Evolutionary conservation across 2,888 invertebrate species (phyloP).

Genomic region (Epinotia brunnichana): DNA sequence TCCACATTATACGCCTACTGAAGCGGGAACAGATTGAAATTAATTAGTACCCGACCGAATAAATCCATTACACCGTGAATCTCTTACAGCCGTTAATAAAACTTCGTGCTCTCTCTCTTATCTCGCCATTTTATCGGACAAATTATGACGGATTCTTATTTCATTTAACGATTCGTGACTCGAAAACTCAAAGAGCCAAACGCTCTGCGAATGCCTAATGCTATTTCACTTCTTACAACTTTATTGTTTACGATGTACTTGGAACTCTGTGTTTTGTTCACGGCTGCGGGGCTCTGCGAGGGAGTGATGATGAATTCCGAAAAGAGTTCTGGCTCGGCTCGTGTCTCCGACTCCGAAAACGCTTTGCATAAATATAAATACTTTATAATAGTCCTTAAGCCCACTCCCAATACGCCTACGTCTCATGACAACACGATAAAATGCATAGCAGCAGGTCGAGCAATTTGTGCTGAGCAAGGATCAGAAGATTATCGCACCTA

Average conservation of each 20-base stretch:
- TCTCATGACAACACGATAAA: too few relatives aligned
- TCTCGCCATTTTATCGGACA: conserved; percentile 46
- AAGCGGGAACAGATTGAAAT: conserved; percentile 56
- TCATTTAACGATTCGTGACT: conserved; percentile 68
- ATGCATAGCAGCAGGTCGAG: too few relatives aligned
- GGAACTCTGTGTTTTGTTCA: conserved; percentile 54
- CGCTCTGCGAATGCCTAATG: conserved; percentile 65
- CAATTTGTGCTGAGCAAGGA: too few relatives aligned
- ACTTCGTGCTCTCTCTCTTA: conserved; percentile 46
- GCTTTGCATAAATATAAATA: conserved; percentile 63
- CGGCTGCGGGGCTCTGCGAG: conserved; percentile 46
- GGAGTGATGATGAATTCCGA: conserved; percentile 56
- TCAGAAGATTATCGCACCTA: too few relatives aligned
- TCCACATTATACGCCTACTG: conserved; percentile 53
- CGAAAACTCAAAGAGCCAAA: conserved; percentile 56
- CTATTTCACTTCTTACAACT: conserved; percentile 61
- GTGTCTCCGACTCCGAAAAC: conserved; percentile 53
- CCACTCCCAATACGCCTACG: too few relatives aligned
- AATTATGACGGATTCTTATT: conserved; percentile 68
- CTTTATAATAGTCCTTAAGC: too few relatives aligned
- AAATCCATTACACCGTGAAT: conserved; percentile 57
- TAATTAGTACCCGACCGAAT: conserved; percentile 58
- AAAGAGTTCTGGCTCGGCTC: conserved; percentile 57
- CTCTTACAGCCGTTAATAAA: conserved; percentile 50
- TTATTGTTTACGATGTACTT: conserved; percentile 65